Base-by-base conservation (phyloP, 2,797 vertebrate genomes). In the Artibeus jamaicensis region DNA sequence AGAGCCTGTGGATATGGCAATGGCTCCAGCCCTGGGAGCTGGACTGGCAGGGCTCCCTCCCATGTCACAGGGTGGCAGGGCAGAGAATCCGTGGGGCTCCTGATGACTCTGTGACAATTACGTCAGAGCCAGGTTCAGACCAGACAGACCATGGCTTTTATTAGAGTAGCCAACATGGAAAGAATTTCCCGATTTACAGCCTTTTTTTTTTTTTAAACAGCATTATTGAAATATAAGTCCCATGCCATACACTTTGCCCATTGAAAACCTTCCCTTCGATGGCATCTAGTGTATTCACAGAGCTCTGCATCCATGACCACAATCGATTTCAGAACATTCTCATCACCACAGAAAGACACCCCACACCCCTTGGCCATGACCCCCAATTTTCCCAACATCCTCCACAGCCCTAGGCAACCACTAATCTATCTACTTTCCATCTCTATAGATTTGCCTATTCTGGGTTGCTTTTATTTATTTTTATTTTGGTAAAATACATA, bases 281-380 rank as follows among this genome's bases (percentile, higher is more conserved):
- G 86, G 46, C 68, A 53, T 89, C 93, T 84, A 82, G 81, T 57
- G 24, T 32, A 84, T 84, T 94, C 39, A 83, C 39, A 83, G 86
- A 92, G 29, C 24, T 65, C 46, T 12, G 29, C 21, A 53, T 89
- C 76, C 34, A 29, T 87, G 78, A 37, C 71, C 85, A 92, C 93
- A 78, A 65, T 87, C 91, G 79, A 92, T 90, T 92, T 95, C 67
- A 90, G 87, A 86, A 82, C 73, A 86, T 91, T 82, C 78, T 95
- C 71, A 77, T 81, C 57, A 65, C 34, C 84, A 53, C 73, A 94
- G 78, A 94, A 94, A 86, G 92, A 97, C 95, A 96, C n/a, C 16
- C 16, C 32, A 6, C 11, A 67, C 10, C 76, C 29, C 0, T 37
- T 78, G 76, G 62, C 81, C 48, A 39, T 71, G 59, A 78, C 53